Percentiles rank a stretch among this genome's conserved stretches.
phyloP scores from a whole-genome alignment of 2,888 invertebrate species.

The Acanthopleura granulata region DNA sequence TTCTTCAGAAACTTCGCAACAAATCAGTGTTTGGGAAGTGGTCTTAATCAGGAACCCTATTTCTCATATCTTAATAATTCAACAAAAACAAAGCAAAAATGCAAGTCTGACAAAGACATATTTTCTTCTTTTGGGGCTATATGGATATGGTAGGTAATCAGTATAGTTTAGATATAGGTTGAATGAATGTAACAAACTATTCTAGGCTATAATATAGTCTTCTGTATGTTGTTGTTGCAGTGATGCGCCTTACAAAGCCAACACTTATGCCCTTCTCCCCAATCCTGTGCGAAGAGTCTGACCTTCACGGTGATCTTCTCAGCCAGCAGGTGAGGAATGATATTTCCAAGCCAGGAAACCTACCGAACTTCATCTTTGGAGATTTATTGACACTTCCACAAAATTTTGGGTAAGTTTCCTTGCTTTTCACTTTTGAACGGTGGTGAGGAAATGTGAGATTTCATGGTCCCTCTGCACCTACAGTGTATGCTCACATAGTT shows the following conservation, averaged over 20 bases:
- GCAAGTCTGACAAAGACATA: too few relatives aligned
- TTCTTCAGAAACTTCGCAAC: too few relatives aligned
- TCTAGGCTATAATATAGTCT: too few relatives aligned
- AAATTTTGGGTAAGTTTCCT: conserved; percentile 83
- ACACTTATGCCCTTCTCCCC: conserved; percentile 81
- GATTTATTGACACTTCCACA: conserved; percentile 94
- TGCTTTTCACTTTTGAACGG: not conserved
- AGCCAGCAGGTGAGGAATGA: conserved; percentile 85
- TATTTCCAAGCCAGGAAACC: conserved; percentile 84
- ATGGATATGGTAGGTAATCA: too few relatives aligned
- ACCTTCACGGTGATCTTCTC: conserved; percentile 85
- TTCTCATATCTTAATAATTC: too few relatives aligned
- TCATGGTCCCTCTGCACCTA: not conserved
- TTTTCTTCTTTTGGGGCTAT: too few relatives aligned
- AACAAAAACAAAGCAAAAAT: too few relatives aligned
- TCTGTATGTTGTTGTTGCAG: conserved; percentile 71
- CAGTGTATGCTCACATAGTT: too few relatives aligned
- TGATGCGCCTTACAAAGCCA: conserved; percentile 95
- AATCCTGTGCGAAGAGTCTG: conserved; percentile 83
- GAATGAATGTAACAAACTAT: too few relatives aligned
- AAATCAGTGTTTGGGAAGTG: too few relatives aligned
- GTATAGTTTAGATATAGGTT: too few relatives aligned
- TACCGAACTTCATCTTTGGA: conserved; percentile 78
- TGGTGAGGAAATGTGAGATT: not conserved
- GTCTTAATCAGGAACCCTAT: too few relatives aligned